These are phyloP conservation scores for Morelia viridis DNA, from an alignment of 2,797 vertebrate genomes.

Conservation along the genomic window DNA sequence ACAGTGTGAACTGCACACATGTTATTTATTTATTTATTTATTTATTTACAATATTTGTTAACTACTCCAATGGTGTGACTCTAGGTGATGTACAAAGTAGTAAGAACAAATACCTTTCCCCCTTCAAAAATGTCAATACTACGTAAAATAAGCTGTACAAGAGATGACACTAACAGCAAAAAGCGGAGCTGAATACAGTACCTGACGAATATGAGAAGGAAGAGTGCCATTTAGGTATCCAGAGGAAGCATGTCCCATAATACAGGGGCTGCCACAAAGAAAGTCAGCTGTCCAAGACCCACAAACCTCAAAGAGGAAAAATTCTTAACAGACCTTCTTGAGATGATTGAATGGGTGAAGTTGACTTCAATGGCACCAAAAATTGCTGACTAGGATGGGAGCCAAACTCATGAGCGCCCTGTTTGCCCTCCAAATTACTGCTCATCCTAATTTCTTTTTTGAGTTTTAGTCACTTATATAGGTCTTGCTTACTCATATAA, in stretches of 20 bases:
- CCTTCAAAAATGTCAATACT: too few relatives aligned
- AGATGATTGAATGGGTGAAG: not conserved
- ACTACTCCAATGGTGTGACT: not conserved
- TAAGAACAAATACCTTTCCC: not conserved
- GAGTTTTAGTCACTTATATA: not conserved
- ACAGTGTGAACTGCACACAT: not conserved
- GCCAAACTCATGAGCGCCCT: not conserved
- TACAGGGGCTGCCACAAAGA: not conserved
- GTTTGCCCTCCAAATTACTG: not conserved
- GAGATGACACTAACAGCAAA: not conserved
- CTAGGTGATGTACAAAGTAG: not conserved
- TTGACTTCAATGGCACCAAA: not conserved
- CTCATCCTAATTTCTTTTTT: not conserved
- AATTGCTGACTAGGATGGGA: not conserved
- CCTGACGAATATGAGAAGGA: not conserved
- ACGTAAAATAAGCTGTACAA: not conserved
- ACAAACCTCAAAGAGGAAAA: not conserved
- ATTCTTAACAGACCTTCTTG: not conserved
- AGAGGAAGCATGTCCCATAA: not conserved
- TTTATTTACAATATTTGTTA: not conserved
- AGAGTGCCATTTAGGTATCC: not conserved
- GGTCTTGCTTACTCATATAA: not conserved
- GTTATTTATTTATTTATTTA: not conserved
- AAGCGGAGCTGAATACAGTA: not conserved
- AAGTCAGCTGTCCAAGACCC: not conserved